Evolutionary conservation across 2,113 vertebrate species (phyloP).

Genomic region (Probosciger aterrimus): DNA sequence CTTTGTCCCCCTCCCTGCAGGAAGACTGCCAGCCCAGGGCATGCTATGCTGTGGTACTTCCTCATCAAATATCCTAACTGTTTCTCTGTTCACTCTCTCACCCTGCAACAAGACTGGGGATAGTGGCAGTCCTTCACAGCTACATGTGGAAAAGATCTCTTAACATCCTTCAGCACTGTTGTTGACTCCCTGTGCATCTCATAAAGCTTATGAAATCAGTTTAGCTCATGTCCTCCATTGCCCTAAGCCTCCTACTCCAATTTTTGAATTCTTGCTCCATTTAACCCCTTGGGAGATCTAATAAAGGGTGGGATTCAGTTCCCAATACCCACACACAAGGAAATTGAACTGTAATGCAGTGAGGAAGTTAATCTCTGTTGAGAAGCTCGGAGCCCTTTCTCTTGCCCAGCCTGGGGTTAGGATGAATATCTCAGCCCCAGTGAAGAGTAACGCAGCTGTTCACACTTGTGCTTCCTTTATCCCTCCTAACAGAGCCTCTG

Average conservation of each 20-base stretch:
- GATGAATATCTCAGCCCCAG: neutral
- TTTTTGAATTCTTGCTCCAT: neutral
- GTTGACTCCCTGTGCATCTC: neutral
- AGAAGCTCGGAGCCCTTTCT: neutral
- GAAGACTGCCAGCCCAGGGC: neutral
- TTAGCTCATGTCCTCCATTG: neutral
- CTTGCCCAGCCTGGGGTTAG: neutral
- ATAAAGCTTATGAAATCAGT: neutral
- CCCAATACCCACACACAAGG: neutral
- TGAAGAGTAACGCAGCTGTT: slow-evolving; percentile 15
- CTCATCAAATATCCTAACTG: neutral
- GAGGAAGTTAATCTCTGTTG: neutral
- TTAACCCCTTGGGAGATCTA: neutral
- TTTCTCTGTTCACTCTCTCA: neutral
- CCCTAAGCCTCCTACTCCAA: neutral
- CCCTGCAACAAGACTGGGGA: neutral
- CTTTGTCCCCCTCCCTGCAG: neutral
- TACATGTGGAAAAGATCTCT: neutral
- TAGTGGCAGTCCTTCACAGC: neutral
- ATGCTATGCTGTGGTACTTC: neutral
- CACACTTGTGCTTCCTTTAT: slow-evolving; percentile 41
- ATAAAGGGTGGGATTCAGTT: neutral
- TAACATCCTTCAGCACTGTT: neutral
- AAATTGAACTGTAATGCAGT: neutral
- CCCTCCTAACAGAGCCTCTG: slow-evolving; percentile 5